phyloP scores from a whole-genome alignment of 2,797 vertebrate species.

The Betta splendens region DNA sequence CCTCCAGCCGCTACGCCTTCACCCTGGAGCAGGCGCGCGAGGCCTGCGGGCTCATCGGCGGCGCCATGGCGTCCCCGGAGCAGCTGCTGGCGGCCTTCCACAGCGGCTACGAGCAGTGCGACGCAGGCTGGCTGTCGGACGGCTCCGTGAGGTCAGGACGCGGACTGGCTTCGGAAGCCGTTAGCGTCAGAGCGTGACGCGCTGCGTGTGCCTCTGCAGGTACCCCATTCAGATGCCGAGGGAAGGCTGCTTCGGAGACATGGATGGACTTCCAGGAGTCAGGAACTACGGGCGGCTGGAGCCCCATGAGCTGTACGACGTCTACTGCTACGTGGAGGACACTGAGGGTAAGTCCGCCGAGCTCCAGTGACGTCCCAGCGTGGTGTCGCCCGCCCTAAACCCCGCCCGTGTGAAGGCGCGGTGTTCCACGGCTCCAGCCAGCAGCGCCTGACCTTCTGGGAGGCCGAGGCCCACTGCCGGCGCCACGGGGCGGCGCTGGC shows the following conservation, averaged over 20 bases:
- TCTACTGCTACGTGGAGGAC: slow-evolving; percentile 93
- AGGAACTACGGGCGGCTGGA: slow-evolving; percentile 90
- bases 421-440: slow-evolving; percentile 84
- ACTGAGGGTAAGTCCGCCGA: slow-evolving; percentile 83
- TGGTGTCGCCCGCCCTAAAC: no score
- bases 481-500: slow-evolving; percentile 83
- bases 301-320: slow-evolving; percentile 88
- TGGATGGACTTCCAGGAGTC: slow-evolving; percentile 90
- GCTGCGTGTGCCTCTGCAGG: slow-evolving; percentile 72
- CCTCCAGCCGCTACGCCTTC: slow-evolving; percentile 88
- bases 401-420: slow-evolving; percentile 86
- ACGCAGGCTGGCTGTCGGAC: slow-evolving; percentile 95
- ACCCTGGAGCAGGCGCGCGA: slow-evolving; percentile 85
- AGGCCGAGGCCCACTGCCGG: slow-evolving; percentile 84
- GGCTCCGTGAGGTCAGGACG: slow-evolving; percentile 90
- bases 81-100: slow-evolving; percentile 91
- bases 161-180: no score
- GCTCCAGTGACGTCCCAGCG: no score
- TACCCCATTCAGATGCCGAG: slow-evolving; percentile 93
- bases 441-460: slow-evolving; percentile 84
- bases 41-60: slow-evolving; percentile 87
- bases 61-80: slow-evolving; percentile 88
- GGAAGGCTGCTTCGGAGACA: slow-evolving; percentile 93
- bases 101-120: slow-evolving; percentile 92
- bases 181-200: no score